These are phyloP conservation scores for Alexandromys fortis DNA, from an alignment of 2,113 vertebrate genomes.

Conservation along the genomic window DNA sequence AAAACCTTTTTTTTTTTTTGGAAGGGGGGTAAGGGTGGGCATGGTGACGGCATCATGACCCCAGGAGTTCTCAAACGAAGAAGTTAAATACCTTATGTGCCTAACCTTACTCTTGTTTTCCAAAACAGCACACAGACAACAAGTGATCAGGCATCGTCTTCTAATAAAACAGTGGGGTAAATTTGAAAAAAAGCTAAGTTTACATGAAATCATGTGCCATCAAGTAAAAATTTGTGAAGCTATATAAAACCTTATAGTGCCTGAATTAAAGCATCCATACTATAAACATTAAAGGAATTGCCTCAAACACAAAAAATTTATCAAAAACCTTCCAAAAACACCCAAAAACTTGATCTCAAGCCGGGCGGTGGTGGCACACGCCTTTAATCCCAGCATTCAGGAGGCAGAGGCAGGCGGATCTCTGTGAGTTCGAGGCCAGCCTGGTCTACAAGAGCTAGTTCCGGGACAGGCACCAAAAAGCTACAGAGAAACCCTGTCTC, in stretches of 20 bases:
- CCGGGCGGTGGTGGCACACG: too few species aligned
- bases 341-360: not conserved
- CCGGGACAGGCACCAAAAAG: too few species aligned
- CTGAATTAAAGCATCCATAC: constrained; percentile 27
- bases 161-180: not conserved
- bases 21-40: too few species aligned
- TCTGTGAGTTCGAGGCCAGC: too few species aligned
- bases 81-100: not conserved
- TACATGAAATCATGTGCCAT: not conserved
- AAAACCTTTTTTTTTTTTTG: not conserved
- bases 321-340: not conserved
- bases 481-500: too few species aligned
- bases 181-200: not conserved
- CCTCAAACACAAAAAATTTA: constrained; percentile 28
- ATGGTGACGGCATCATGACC: not conserved
- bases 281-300: constrained; percentile 53
- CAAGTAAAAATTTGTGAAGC: constrained; percentile 26
- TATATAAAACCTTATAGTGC: not conserved
- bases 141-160: not conserved
- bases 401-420: too few species aligned
- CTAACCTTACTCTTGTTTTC: not conserved
- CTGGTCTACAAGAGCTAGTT: too few species aligned
- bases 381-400: too few species aligned
- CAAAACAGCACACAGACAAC: constrained; percentile 13
- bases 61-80: not conserved